Percentiles rank a stretch among this genome's conserved stretches.
Conservation (phyloP, 2,888 invertebrate species). For the Agrotis exclamationis region DNA sequence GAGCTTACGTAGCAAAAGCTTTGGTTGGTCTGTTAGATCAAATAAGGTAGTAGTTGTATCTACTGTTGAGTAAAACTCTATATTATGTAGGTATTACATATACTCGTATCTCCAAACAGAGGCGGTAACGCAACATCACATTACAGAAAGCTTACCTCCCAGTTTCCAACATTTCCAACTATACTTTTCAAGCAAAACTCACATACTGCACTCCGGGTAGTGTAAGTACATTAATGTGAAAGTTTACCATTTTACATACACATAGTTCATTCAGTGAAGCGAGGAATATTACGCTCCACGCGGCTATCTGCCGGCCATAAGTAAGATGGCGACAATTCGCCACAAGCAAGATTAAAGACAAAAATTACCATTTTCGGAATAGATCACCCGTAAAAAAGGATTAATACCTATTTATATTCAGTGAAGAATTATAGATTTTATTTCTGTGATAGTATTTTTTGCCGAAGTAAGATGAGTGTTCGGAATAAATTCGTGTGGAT, state of each 20-base stretch:
- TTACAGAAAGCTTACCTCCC: constrained; percentile 22
- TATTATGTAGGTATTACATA: no score
- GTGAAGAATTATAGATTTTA: constrained; percentile 38
- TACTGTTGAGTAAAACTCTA: neutral
- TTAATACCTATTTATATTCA: constrained; percentile 47
- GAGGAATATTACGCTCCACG: constrained; percentile 1
- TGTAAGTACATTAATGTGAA: constrained; percentile 37
- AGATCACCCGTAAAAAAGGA: constrained; percentile 40
- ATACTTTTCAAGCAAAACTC: constrained; percentile 35
- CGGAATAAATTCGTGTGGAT: constrained; percentile 47
- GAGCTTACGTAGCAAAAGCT: neutral
- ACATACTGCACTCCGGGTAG: constrained; percentile 51
- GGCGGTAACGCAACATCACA: constrained; percentile 9
- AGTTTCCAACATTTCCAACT: constrained; percentile 18
- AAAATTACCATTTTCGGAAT: constrained; percentile 45
- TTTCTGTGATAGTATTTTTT: constrained; percentile 45
- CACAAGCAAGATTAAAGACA: constrained; percentile 29
- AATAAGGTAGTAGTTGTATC: neutral
- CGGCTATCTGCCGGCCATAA: constrained; percentile 11
- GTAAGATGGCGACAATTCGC: constrained; percentile 28
- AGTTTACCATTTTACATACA: constrained; percentile 55
- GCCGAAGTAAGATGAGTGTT: constrained; percentile 18
- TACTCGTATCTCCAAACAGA: neutral
- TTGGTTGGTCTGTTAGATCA: neutral
- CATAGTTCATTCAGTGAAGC: constrained; percentile 33